Conservation (phyloP, 92 coral and sea anemone genomes). For the Anthopleura xanthogrammica region DNA sequence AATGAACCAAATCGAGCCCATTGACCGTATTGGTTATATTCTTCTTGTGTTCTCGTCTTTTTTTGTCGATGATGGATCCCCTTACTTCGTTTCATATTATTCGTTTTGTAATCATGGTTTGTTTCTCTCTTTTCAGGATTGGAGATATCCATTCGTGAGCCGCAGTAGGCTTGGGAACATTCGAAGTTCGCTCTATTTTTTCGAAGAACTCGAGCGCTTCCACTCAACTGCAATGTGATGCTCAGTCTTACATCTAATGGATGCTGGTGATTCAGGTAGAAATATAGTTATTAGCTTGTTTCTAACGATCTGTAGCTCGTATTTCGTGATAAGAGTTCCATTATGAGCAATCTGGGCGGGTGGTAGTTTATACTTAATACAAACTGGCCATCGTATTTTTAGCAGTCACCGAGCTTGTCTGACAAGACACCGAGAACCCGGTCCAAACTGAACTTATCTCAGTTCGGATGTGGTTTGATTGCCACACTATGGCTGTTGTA, state of each 20-base stretch:
- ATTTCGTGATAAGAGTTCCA: slow-evolving; percentile 35
- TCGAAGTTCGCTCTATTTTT: slow-evolving; percentile 28
- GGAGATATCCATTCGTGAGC: slow-evolving; percentile 31
- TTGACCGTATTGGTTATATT: slow-evolving; percentile 33
- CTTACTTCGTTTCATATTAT: slow-evolving; percentile 17
- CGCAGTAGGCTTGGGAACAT: slow-evolving; percentile 29
- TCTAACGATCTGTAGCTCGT: slow-evolving; percentile 9
- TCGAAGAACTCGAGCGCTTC: slow-evolving; percentile 39
- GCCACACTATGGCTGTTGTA: slow-evolving; percentile 5
- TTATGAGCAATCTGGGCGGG: slow-evolving; percentile 37
- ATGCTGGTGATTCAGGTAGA: slow-evolving; percentile 47
- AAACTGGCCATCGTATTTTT: slow-evolving; percentile 21
- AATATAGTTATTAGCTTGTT: slow-evolving; percentile 9
- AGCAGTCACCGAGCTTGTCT: slow-evolving; percentile 24
- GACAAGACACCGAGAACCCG: slow-evolving; percentile 35
- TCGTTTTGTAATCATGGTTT: slow-evolving; percentile 12
- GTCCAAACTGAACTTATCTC: slow-evolving; percentile 33
- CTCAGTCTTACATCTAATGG: slow-evolving; percentile 35
- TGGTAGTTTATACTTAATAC: slow-evolving; percentile 27
- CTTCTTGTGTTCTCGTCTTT: slow-evolving; percentile 1
- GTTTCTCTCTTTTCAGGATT: slow-evolving; percentile 19
- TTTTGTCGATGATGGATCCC: slow-evolving; percentile 13
- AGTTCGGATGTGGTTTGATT: slow-evolving; percentile 24
- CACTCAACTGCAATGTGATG: slow-evolving; percentile 44
- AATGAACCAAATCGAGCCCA: slow-evolving; percentile 44